These are phyloP conservation scores for Bombus difficillimus DNA, from an alignment of 1,140 invertebrate species.

Conservation along the genomic window DNA sequence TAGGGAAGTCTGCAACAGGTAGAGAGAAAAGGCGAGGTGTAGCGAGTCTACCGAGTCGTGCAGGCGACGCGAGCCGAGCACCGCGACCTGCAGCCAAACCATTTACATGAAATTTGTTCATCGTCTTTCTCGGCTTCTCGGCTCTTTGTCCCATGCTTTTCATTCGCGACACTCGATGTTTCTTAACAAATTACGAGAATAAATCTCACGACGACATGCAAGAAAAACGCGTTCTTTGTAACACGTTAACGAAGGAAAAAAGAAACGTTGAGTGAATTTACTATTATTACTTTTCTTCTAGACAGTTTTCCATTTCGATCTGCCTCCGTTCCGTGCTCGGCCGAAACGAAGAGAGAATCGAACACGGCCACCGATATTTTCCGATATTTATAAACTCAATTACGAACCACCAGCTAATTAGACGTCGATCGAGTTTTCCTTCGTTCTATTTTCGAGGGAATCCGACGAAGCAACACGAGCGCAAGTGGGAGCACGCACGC, in stretches of 20 bases:
- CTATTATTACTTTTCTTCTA: too few species aligned
- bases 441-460: constrained; percentile 12
- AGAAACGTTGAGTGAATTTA: neutral
- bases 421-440: constrained; percentile 36
- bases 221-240: neutral
- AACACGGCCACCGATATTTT: neutral
- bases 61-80: constrained; percentile 19
- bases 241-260: neutral
- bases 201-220: neutral
- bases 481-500: neutral
- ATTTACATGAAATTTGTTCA: constrained; percentile 30
- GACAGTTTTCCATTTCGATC: too few species aligned
- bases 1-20: constrained; percentile 89
- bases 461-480: neutral
- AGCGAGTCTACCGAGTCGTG: constrained; percentile 1
- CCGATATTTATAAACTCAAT: constrained; percentile 41
- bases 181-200: neutral
- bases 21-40: constrained; percentile 43
- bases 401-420: constrained; percentile 54
- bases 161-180: neutral
- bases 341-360: neutral
- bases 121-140: neutral
- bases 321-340: neutral
- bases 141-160: neutral
- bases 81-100: constrained; percentile 9